Evolutionary conservation across 2,113 vertebrate genomes (phyloP).

Genomic region (Willisornis vidua): DNA sequence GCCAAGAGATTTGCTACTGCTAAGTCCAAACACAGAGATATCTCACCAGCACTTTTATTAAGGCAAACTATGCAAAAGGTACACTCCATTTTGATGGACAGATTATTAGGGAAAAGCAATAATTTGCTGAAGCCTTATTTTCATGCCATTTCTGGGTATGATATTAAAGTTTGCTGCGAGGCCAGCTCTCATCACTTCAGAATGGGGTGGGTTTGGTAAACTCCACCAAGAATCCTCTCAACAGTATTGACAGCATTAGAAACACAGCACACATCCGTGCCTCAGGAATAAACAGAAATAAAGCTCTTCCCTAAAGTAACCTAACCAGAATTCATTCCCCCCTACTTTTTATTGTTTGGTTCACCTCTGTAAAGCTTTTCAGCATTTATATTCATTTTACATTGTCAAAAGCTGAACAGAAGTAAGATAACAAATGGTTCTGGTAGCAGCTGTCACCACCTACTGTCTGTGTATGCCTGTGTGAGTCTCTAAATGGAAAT

Average conservation of each 20-base stretch:
- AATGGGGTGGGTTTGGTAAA: not conserved
- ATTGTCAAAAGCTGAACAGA: conserved; percentile 58
- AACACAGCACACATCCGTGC: not conserved
- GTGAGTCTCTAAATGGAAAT: conserved; percentile 69
- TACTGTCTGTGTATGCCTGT: conserved; percentile 68
- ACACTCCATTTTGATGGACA: conserved; percentile 25
- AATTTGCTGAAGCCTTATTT: conserved; percentile 35
- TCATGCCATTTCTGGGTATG: conserved; percentile 13
- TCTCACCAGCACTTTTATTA: conserved; percentile 56
- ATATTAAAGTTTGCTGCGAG: conserved; percentile 6
- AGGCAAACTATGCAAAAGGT: conserved; percentile 24
- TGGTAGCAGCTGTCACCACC: conserved; percentile 64
- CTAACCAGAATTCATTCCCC: conserved; percentile 27
- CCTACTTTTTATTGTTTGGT: conserved; percentile 35
- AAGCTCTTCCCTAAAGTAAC: conserved; percentile 50
- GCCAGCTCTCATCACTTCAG: not conserved
- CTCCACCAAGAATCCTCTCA: not conserved
- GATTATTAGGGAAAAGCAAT: conserved; percentile 50
- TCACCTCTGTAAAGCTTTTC: conserved; percentile 62
- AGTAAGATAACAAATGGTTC: conserved; percentile 71
- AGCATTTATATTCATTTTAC: conserved; percentile 60
- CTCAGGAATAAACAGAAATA: conserved; percentile 62
- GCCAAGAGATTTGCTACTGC: conserved; percentile 61
- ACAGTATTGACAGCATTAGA: not conserved
- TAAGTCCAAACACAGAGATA: conserved; percentile 40